Conservation (phyloP, 1,140 invertebrate genomes). For the Aphis craccivora region DNA sequence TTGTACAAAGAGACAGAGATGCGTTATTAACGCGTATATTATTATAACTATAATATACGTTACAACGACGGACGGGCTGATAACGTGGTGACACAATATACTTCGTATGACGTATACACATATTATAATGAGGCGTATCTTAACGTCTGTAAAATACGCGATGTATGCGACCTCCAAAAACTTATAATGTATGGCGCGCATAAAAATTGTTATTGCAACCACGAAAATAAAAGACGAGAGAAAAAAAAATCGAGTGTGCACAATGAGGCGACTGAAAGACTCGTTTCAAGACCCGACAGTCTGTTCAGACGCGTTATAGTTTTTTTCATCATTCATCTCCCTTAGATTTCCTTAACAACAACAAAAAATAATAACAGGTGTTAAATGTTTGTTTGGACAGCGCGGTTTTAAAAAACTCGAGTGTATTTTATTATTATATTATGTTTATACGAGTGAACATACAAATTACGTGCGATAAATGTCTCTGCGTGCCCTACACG, state of each 20-base stretch:
- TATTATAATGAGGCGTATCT: neutral
- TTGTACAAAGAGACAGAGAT: neutral
- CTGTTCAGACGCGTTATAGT: neutral
- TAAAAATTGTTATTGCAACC: neutral
- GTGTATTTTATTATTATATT: neutral
- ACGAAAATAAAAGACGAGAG: neutral
- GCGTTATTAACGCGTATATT: neutral
- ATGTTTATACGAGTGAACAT: neutral
- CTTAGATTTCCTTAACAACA: neutral
- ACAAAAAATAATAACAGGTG: conserved; percentile 17
- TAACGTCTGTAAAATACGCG: neutral
- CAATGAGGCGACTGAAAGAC: neutral
- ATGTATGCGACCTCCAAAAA: neutral
- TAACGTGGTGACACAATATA: neutral
- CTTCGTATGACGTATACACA: neutral
- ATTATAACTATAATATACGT: too few relatives aligned
- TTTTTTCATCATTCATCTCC: neutral
- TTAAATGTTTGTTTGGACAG: neutral
- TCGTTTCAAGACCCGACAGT: conserved; percentile 4
- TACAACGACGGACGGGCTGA: neutral
- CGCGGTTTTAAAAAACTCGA: neutral
- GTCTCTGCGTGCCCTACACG: neutral
- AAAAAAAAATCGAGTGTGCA: neutral
- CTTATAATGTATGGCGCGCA: neutral
- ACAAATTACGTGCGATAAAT: neutral